Base-by-base conservation (phyloP, 1,140 invertebrate genomes). In the Heliconius nattereri region DNA sequence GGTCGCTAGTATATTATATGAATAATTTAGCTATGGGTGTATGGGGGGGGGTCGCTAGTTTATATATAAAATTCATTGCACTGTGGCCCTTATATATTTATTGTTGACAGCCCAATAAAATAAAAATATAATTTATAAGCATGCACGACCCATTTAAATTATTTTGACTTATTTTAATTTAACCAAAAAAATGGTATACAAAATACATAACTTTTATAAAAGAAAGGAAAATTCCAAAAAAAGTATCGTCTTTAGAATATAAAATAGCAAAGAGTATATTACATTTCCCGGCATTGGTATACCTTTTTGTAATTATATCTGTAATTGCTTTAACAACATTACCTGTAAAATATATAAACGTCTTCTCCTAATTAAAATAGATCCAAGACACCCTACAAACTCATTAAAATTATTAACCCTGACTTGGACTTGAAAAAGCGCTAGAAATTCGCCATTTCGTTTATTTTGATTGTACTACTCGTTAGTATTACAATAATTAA, bases 361-460 rank as follows among this genome's bases (percentile, higher is more conserved):
- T 60, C 60, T 66, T 26, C 23, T 66, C 60, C 8, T 57, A 79
- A 52, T 75, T 76, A 80, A 52, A 77, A 76, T 77, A 60, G 71
- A 80, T 76, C 71, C 37, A 37, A 74, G 72, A 75, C 54, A 37
- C 75, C 71, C 52, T 76, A 80, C 66, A 77, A 80, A 80, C 79
- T 80, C 75, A 77, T 80, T 80, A 80, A 80, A 80, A 80, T 73
- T 73, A 75, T 77, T 77, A 80, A 80, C 79, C 45, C 71, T 32
- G n/a, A 20, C 35, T 76, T 54, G 75, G 75, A 76, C 37, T 70
- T 57, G 49, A 26, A 76, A 60, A 70, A 76, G 57, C 37, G 40
- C 57, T 76, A 76, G 19, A 76, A 71, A 49, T 49, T 70, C 60
- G 16, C 37, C n/a, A 71, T 76, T 76, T 71, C 60, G 60, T 70